Conservation (phyloP, 2,888 invertebrate species). For the Macrophya annulata region DNA sequence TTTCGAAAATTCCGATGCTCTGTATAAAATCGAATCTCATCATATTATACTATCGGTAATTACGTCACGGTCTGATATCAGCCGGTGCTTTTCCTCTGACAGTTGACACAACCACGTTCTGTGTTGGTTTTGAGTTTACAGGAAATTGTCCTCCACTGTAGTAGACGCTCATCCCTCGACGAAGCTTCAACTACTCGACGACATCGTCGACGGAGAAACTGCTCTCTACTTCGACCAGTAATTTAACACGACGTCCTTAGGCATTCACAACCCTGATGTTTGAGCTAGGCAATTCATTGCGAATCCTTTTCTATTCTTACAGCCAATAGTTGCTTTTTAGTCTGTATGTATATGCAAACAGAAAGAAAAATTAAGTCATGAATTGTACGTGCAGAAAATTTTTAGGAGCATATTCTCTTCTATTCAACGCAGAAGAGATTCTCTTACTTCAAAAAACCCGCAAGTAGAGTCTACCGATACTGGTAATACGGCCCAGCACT, state of each 20-base stretch:
- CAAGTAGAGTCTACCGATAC: too few relatives aligned
- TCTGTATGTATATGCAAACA: neutral
- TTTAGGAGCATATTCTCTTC: neutral
- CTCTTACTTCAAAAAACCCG: neutral
- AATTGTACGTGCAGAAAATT: neutral
- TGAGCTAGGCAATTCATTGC: neutral
- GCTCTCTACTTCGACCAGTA: conserved; percentile 9
- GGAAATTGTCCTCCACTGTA: conserved; percentile 32
- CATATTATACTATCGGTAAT: neutral
- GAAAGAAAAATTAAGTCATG: neutral
- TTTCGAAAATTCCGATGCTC: neutral
- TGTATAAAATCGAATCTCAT: neutral
- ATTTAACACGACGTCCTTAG: neutral
- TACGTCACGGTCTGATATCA: conserved; percentile 7
- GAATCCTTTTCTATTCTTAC: neutral
- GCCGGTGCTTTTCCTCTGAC: neutral
- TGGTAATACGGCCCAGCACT: too few relatives aligned
- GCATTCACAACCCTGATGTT: neutral
- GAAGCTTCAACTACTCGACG: neutral
- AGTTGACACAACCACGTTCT: neutral
- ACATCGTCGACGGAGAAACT: neutral
- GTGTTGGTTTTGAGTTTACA: conserved; percentile 25
- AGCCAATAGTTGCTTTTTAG: neutral
- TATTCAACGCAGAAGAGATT: neutral
- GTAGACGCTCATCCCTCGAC: neutral